phyloP scores from a whole-genome alignment of 1,140 invertebrate species.

The Aphelinus certus region DNA sequence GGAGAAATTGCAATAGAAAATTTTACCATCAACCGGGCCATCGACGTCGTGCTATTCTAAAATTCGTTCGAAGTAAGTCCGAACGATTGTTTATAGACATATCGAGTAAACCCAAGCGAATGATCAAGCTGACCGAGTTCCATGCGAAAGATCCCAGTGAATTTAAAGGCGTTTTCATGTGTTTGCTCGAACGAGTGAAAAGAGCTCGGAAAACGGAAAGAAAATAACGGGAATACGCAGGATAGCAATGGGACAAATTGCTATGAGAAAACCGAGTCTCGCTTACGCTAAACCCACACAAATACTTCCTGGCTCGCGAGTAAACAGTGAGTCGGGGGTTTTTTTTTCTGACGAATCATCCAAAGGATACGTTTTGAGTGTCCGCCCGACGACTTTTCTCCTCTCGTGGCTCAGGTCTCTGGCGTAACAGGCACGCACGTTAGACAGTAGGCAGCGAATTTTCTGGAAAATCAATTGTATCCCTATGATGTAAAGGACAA shows the following conservation, averaged over 20 bases:
- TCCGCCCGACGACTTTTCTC: conserved; percentile 32
- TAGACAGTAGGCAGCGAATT: conserved; percentile 45
- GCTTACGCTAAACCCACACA: neutral
- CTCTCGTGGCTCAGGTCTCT: conserved; percentile 41
- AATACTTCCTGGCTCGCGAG: too few relatives aligned
- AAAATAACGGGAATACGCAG: conserved; percentile 1
- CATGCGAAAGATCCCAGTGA: too few relatives aligned
- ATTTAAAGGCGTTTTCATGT: neutral
- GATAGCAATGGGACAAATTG: too few relatives aligned
- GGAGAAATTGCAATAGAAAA: too few relatives aligned
- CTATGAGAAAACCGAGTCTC: neutral
- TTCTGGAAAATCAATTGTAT: conserved; percentile 44
- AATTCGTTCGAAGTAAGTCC: too few relatives aligned
- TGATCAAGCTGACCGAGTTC: too few relatives aligned
- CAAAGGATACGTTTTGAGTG: conserved; percentile 62
- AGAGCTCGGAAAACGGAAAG: neutral
- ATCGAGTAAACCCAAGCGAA: too few relatives aligned
- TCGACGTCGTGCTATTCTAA: too few relatives aligned
- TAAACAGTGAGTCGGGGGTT: too few relatives aligned
- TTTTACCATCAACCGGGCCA: too few relatives aligned
- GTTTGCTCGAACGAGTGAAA: neutral
- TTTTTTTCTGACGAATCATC: neutral
- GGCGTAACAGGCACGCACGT: conserved; percentile 42
- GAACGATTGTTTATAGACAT: too few relatives aligned
- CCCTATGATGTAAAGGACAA: neutral